Percentiles rank a stretch among this genome's conserved stretches.
phyloP scores from a whole-genome alignment of 2,888 invertebrate genomes.

The Pachliopta kotzebuea region DNA sequence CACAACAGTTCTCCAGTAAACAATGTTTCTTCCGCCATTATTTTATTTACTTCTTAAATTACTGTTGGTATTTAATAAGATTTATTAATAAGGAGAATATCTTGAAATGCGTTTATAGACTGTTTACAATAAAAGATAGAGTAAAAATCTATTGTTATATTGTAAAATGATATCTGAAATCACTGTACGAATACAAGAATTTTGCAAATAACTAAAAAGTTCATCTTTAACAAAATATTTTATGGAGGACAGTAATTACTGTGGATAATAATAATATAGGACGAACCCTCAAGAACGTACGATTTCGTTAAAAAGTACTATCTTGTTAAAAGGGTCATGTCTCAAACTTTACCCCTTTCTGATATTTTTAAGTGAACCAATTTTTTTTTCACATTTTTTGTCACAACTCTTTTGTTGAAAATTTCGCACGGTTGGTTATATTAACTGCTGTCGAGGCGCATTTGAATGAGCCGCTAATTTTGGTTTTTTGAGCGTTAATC shows the following conservation, averaged over 20 bases:
- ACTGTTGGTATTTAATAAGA: not conserved
- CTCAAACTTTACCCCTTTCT: constrained; percentile 45
- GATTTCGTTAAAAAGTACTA: not conserved
- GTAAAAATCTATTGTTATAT: no score
- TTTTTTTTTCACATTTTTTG: constrained; percentile 44
- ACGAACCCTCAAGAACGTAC: not conserved
- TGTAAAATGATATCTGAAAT: no score
- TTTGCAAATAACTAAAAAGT: no score
- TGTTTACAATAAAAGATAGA: no score
- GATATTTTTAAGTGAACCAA: constrained; percentile 37
- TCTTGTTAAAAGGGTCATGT: constrained; percentile 29
- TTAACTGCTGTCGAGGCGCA: constrained; percentile 52
- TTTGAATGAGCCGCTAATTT: constrained; percentile 76
- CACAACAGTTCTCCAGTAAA: constrained; percentile 24
- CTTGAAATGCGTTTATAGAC: no score
- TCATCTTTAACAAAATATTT: no score
- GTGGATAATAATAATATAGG: not conserved
- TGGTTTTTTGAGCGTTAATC: constrained; percentile 58
- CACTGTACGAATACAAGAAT: no score
- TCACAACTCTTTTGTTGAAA: constrained; percentile 46
- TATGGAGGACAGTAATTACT: not conserved
- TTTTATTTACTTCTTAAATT: constrained; percentile 1
- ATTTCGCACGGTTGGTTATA: constrained; percentile 78
- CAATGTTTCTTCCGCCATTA: constrained; percentile 18
- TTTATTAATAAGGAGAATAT: not conserved